phyloP scores from a whole-genome alignment of 2,888 invertebrate species.

The Ochropleura plecta region DNA sequence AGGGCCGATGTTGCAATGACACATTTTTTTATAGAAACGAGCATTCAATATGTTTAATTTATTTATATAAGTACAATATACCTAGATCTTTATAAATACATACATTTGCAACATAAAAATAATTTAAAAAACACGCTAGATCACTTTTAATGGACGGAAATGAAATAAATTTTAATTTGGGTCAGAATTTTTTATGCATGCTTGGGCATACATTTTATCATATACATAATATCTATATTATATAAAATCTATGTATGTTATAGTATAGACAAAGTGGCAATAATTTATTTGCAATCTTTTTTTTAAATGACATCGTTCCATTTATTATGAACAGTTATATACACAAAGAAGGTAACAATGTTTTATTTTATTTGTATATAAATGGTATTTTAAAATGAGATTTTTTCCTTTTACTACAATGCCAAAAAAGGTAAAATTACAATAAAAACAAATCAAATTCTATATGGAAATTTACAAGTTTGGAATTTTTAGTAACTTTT shows the following conservation, averaged over 20 bases:
- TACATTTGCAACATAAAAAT: slow-evolving; percentile 1
- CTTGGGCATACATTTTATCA: slow-evolving; percentile 17
- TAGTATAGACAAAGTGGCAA: slow-evolving; percentile 9
- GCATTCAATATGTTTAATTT: slow-evolving; percentile 5
- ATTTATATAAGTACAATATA: too few relatives aligned
- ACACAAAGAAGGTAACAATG: background rate
- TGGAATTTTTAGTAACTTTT: slow-evolving; percentile 53
- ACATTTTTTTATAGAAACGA: slow-evolving; percentile 27
- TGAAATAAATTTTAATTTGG: slow-evolving; percentile 32
- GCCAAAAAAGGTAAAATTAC: slow-evolving; percentile 31
- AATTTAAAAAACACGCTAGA: slow-evolving; percentile 10
- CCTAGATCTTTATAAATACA: background rate
- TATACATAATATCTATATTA: background rate
- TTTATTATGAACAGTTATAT: background rate
- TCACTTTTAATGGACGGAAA: slow-evolving; percentile 38
- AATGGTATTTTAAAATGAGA: slow-evolving; percentile 3
- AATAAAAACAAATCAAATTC: slow-evolving; percentile 44
- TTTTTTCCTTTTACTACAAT: slow-evolving; percentile 1
- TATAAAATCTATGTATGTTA: background rate
- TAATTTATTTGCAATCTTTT: slow-evolving; percentile 23
- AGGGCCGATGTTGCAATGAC: slow-evolving; percentile 20
- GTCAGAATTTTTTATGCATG: slow-evolving; percentile 23
- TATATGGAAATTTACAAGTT: slow-evolving; percentile 43
- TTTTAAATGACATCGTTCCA: slow-evolving; percentile 39
- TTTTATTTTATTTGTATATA: background rate